Conservation (phyloP, 2,888 invertebrate genomes). For the Dyspetes luteomarginatus region DNA sequence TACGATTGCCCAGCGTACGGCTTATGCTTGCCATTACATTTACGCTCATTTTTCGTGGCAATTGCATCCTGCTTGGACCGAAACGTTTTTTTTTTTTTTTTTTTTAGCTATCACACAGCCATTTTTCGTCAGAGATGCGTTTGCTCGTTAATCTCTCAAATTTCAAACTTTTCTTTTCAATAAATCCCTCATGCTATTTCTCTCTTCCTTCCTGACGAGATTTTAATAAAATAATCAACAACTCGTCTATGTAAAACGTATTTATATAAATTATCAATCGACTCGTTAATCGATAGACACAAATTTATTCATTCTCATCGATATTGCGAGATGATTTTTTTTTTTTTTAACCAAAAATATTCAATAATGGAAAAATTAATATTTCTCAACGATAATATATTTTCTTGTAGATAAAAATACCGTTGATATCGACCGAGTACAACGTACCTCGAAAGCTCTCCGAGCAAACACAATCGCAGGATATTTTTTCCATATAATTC, state of each 20-base stretch:
- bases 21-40: slow-evolving; percentile 81
- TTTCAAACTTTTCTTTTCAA: not conserved
- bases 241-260: too few species aligned
- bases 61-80: slow-evolving; percentile 75
- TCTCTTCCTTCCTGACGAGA: not conserved
- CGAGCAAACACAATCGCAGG: too few species aligned
- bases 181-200: not conserved
- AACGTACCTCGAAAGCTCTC: not conserved
- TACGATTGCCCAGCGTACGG: slow-evolving; percentile 77
- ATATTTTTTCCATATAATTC: too few species aligned
- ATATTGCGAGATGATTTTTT: too few species aligned
- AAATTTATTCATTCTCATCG: too few species aligned
- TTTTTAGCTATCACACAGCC: too few species aligned
- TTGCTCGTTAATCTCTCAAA: slow-evolving; percentile 5
- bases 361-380: too few species aligned
- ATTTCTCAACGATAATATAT: not conserved
- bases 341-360: too few species aligned
- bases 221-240: not conserved
- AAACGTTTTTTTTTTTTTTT: slow-evolving; percentile 22
- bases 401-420: not conserved
- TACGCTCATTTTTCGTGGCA: slow-evolving; percentile 81
- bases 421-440: not conserved
- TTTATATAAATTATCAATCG: too few species aligned
- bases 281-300: too few species aligned
- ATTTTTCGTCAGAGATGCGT: not conserved